Evolutionary conservation across 2,888 invertebrate genomes (phyloP).

Genomic region (Thalpophila matura): DNA sequence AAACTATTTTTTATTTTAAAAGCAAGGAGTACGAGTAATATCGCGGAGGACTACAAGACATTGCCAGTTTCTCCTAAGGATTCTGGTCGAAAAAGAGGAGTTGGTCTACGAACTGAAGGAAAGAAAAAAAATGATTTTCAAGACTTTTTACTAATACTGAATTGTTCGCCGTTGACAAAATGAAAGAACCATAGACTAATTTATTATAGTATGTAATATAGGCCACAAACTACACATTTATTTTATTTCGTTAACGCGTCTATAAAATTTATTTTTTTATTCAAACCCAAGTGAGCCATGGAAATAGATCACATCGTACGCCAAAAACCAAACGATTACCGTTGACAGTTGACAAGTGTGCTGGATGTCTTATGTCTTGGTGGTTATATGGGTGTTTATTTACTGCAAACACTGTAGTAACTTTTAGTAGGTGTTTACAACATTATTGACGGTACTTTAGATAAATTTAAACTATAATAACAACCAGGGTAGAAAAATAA

Average conservation of each 20-base stretch:
- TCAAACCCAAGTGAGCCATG: conserved; percentile 41
- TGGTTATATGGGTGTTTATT: conserved; percentile 22
- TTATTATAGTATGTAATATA: no score
- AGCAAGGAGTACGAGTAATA: no score
- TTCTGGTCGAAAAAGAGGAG: no score
- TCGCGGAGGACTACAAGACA: no score
- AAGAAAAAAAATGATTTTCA: no score
- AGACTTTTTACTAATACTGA: no score
- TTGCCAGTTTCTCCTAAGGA: no score
- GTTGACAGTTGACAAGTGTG: conserved; percentile 37
- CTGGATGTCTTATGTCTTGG: conserved; percentile 27
- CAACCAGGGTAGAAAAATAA: no score
- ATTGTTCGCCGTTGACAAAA: no score
- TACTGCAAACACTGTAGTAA: not conserved
- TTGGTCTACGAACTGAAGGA: no score
- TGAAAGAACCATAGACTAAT: no score
- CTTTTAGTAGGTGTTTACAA: not conserved
- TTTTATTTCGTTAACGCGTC: conserved; percentile 25
- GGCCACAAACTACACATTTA: conserved; percentile 3
- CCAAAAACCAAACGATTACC: conserved; percentile 33
- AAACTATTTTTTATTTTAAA: no score
- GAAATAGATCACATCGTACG: conserved; percentile 31
- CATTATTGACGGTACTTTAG: not conserved
- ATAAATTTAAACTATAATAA: not conserved
- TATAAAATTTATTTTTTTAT: conserved; percentile 39